phyloP scores from a whole-genome alignment of 2,797 vertebrate genomes.

The Hoplostethus atlanticus region DNA sequence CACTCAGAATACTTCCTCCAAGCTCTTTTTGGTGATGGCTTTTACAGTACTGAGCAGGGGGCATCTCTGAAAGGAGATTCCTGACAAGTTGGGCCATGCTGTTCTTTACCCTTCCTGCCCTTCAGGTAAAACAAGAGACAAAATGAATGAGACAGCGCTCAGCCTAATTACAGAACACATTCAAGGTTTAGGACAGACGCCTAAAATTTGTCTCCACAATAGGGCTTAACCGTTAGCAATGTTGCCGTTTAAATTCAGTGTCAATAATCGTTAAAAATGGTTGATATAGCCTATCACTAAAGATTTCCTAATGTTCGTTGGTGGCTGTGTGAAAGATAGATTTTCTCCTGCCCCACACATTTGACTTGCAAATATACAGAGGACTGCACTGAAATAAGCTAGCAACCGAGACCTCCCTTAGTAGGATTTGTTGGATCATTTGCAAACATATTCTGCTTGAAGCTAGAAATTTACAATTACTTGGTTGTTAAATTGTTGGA shows the following conservation, averaged over 20 bases:
- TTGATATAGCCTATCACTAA: conserved; percentile 10
- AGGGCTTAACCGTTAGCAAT: conserved; percentile 15
- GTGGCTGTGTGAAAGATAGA: conserved; percentile 7
- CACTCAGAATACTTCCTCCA: conserved; percentile 31
- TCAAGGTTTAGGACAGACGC: conserved; percentile 36
- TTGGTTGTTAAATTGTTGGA: not conserved
- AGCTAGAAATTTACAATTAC: not conserved
- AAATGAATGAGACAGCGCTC: conserved; percentile 52
- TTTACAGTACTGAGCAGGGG: conserved; percentile 43
- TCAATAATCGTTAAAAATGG: conserved; percentile 24
- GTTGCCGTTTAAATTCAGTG: conserved; percentile 7
- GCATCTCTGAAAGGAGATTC: conserved; percentile 62
- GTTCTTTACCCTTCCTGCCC: conserved; percentile 46
- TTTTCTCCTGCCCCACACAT: not conserved
- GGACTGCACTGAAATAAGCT: not conserved
- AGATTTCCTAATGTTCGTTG: conserved; percentile 15
- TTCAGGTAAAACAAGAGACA: conserved; percentile 58
- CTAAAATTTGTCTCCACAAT: conserved; percentile 36
- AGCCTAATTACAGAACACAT: conserved; percentile 57
- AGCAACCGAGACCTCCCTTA: not conserved
- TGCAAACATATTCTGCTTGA: not conserved
- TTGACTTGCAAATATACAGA: not conserved
- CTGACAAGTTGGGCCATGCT: conserved; percentile 80
- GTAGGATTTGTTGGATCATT: not conserved
- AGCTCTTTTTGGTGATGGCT: conserved; percentile 34